Percentiles rank a stretch among this genome's conserved stretches.
Evolutionary conservation across 2,888 invertebrate genomes (phyloP).

Genomic region (Torymus aiolomorphi): DNA sequence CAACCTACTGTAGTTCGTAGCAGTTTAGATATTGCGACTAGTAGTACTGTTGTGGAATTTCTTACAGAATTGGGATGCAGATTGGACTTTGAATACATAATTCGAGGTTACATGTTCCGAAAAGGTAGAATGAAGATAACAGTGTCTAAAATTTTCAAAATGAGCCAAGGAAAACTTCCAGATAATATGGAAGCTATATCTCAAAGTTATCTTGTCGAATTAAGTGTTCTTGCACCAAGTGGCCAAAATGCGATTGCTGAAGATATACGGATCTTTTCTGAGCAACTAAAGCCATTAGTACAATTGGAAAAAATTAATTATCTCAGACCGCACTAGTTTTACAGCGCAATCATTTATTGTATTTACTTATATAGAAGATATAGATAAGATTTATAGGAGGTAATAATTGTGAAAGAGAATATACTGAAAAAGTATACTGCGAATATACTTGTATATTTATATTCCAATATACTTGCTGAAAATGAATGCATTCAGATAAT

Average conservation of each 20-base stretch:
- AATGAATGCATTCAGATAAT: background rate
- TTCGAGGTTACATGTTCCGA: conserved; percentile 94
- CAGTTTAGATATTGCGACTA: conserved; percentile 94
- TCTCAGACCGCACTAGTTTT: conserved; percentile 77
- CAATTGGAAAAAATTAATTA: conserved; percentile 95
- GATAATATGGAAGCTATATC: conserved; percentile 90
- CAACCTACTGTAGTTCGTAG: conserved; percentile 93
- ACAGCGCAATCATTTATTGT: background rate
- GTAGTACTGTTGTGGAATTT: conserved; percentile 92
- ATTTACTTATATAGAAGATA: too few species aligned
- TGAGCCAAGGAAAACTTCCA: conserved; percentile 83
- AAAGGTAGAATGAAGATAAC: conserved; percentile 98
- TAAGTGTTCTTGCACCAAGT: conserved; percentile 92
- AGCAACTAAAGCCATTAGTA: conserved; percentile 93
- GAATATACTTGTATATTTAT: too few species aligned
- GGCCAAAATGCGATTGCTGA: conserved; percentile 97
- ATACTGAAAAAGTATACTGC: too few species aligned
- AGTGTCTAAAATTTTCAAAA: conserved; percentile 95
- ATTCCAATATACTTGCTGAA: too few species aligned
- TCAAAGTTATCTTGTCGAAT: conserved; percentile 94
- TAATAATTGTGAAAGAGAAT: too few species aligned
- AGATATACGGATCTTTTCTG: conserved; percentile 96
- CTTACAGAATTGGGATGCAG: conserved; percentile 93
- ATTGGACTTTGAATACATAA: conserved; percentile 95
- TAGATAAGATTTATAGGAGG: too few species aligned